A percentile compares a stretch with the other conserved stretches of the same genome.
These are phyloP conservation scores for Sterrhoptilus dennistouni DNA, from an alignment of 2,113 vertebrate species.

Conservation along the genomic window DNA sequence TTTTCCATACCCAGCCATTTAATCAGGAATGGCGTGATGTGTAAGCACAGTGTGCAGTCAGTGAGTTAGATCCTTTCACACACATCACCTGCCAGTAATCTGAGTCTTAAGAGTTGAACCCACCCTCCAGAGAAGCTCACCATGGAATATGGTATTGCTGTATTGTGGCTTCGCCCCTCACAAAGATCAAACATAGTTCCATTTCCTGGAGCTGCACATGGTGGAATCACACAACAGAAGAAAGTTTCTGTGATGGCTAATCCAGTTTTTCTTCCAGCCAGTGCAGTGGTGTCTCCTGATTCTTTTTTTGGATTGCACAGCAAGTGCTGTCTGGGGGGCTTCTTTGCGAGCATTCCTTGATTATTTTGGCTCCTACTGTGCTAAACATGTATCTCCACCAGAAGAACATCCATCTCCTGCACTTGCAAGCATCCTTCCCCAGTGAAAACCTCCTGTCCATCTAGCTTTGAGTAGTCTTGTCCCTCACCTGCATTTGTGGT, in stretches of 20 bases:
- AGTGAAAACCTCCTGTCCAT: not conserved
- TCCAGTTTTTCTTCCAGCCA: not conserved
- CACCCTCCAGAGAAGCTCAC: not conserved
- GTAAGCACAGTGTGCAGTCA: not conserved
- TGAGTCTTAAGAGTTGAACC: not conserved
- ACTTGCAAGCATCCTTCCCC: not conserved
- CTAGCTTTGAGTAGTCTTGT: not conserved
- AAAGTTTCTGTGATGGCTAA: not conserved
- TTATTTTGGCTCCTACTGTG: not conserved
- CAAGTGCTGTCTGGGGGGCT: not conserved
- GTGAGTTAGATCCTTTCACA: not conserved
- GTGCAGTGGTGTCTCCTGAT: not conserved
- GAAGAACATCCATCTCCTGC: not conserved
- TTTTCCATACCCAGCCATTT: not conserved
- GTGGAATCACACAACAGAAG: not conserved
- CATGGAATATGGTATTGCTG: not conserved
- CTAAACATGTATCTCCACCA: not conserved
- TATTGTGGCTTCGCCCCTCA: not conserved
- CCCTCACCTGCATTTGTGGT: not conserved
- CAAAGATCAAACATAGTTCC: not conserved
- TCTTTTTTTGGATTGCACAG: not conserved
- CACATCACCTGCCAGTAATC: not conserved
- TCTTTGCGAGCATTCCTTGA: not conserved
- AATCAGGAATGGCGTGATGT: not conserved
- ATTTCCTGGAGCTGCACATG: accelerated